Evolutionary conservation across 2,113 vertebrate species (phyloP).

Genomic region (Saguinus imperator): DNA sequence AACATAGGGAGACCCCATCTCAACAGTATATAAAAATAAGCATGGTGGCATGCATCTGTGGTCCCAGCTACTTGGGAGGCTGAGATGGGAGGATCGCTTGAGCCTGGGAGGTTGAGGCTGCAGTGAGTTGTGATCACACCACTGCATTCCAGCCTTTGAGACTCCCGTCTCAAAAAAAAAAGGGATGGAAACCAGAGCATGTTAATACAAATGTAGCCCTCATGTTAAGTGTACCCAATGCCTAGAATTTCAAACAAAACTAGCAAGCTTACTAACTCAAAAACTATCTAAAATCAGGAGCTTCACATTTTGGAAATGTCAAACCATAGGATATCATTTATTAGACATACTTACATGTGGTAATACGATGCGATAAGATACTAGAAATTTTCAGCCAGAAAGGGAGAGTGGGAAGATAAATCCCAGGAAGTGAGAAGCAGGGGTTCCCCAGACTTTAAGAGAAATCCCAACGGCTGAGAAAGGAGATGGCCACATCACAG

Average conservation of each 20-base stretch:
- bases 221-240: background rate
- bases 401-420: background rate
- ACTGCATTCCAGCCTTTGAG: too few relatives aligned
- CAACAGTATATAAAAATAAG: too few relatives aligned
- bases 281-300: background rate
- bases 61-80: too few relatives aligned
- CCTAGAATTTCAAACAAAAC: background rate
- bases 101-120: too few relatives aligned
- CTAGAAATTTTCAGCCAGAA: background rate
- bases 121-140: too few relatives aligned
- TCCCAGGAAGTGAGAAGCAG: background rate
- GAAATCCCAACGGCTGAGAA: background rate
- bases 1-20: too few relatives aligned
- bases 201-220: background rate
- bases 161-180: too few relatives aligned
- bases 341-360: background rate
- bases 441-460: background rate
- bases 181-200: background rate
- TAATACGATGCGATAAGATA: background rate
- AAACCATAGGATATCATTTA: background rate
- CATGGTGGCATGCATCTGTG: too few relatives aligned
- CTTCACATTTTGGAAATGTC: background rate
- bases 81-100: too few relatives aligned
- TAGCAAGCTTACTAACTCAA: background rate
- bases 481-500: background rate